Conservation (phyloP, 2,797 vertebrate species). For the Sebastes variabilis region DNA sequence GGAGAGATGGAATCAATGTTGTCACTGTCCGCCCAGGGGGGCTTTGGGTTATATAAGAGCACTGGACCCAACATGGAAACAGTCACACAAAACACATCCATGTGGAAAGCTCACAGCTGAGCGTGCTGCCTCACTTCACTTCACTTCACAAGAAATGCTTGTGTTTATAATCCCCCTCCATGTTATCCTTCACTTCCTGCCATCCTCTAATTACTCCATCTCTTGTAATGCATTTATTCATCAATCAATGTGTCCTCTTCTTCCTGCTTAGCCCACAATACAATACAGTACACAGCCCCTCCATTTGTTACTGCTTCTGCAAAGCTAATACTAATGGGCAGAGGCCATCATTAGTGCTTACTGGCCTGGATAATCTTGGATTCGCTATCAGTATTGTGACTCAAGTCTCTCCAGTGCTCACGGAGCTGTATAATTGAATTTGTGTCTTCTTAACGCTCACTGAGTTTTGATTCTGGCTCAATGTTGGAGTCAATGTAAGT, state of each 20-base stretch:
- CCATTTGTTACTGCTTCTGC: slow-evolving; percentile 29
- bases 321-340: slow-evolving; percentile 39
- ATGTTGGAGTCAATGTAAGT: neutral
- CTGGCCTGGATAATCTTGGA: slow-evolving; percentile 36
- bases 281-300: neutral
- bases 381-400: slow-evolving; percentile 43
- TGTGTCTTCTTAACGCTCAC: slow-evolving; percentile 21
- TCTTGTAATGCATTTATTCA: slow-evolving; percentile 4
- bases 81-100: slow-evolving; percentile 47
- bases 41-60: slow-evolving; percentile 69
- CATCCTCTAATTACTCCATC: neutral
- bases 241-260: neutral
- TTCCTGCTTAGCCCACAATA: slow-evolving; percentile 14
- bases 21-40: slow-evolving; percentile 60
- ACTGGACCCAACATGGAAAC: slow-evolving; percentile 29
- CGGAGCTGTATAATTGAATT: slow-evolving; percentile 46
- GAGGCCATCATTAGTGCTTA: slow-evolving; percentile 47
- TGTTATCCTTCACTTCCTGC: neutral
- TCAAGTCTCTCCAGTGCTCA: slow-evolving; percentile 32
- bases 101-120: slow-evolving; percentile 1
- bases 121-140: slow-evolving; percentile 6
- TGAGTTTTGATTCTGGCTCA: slow-evolving; percentile 25
- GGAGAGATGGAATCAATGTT: slow-evolving; percentile 69
- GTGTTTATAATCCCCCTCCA: neutral
- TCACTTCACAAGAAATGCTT: slow-evolving; percentile 15